Conservation (phyloP, 2,113 vertebrate species). For the Zootoca vivipara region DNA sequence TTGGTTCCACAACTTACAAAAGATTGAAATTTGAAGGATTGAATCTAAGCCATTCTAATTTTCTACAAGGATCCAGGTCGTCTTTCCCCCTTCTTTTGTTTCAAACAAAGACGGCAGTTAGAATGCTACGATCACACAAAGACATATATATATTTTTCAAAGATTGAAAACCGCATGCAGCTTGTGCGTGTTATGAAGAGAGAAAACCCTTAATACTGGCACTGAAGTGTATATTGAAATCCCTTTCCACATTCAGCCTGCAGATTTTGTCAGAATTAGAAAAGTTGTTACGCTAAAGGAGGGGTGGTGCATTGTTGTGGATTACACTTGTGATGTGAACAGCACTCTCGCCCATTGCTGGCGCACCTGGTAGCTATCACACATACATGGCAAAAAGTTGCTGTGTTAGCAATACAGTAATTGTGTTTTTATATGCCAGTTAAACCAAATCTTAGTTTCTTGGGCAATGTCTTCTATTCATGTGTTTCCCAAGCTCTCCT, state of each 20-base stretch:
- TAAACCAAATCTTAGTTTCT: background rate
- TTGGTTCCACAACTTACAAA: background rate
- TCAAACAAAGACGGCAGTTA: slow-evolving; percentile 8
- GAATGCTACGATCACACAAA: slow-evolving; percentile 25
- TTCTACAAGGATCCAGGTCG: slow-evolving; percentile 46
- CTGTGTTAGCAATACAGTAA: background rate
- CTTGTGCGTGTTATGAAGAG: slow-evolving; percentile 20
- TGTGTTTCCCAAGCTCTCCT: background rate
- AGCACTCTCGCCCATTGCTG: slow-evolving; percentile 3
- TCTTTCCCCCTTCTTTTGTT: slow-evolving; percentile 31
- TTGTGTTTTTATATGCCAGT: background rate
- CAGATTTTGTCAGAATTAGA: slow-evolving; percentile 9
- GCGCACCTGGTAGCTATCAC: slow-evolving; percentile 16
- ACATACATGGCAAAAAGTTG: background rate
- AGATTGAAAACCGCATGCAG: slow-evolving; percentile 44
- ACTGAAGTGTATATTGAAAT: slow-evolving; percentile 9
- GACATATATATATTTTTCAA: slow-evolving; percentile 32
- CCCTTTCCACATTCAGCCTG: slow-evolving; percentile 30
- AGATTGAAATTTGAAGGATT: background rate
- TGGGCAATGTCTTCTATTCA: background rate
- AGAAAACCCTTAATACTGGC: slow-evolving; percentile 18
- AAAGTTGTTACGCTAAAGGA: slow-evolving; percentile 5
- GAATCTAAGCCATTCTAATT: background rate
- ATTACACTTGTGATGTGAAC: slow-evolving; percentile 14
- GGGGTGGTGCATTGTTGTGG: background rate